phyloP scores from a whole-genome alignment of 2,888 invertebrate species.

The Spialia ferax region DNA sequence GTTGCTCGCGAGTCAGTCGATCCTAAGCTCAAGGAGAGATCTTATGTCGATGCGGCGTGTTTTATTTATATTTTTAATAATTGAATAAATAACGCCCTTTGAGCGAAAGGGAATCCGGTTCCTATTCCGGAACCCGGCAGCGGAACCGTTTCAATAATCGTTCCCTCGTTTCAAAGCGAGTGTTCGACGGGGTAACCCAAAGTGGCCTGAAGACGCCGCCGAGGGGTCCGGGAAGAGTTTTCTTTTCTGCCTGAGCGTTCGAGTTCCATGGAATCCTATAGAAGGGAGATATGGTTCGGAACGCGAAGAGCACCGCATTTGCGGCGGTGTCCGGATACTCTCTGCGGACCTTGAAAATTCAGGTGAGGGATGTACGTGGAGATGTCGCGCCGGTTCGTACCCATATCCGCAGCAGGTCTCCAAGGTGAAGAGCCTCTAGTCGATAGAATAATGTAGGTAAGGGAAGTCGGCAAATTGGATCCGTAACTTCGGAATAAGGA shows the following conservation, averaged over 20 bases:
- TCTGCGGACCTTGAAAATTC: constrained; percentile 69
- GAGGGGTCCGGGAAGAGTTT: constrained; percentile 82
- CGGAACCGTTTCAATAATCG: constrained; percentile 81
- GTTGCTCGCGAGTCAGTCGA: constrained; percentile 87
- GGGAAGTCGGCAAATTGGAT: constrained; percentile 90
- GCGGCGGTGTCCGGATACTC: constrained; percentile 61
- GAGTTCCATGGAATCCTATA: constrained; percentile 79
- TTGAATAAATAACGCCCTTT: constrained; percentile 66
- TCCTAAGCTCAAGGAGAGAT: constrained; percentile 83
- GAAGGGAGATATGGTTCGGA: constrained; percentile 83
- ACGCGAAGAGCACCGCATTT: constrained; percentile 64
- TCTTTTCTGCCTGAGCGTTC: constrained; percentile 79
- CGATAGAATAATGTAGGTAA: constrained; percentile 89
- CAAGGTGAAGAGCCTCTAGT: constrained; percentile 90
- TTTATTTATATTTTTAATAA: constrained; percentile 42
- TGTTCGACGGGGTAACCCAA: constrained; percentile 53
- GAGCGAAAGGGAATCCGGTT: constrained; percentile 87
- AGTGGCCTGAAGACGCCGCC: constrained; percentile 28
- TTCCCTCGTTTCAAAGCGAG: constrained; percentile 59
- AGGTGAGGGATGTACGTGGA: constrained; percentile 63
- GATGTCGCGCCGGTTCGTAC: constrained; percentile 83
- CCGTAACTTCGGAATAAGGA: constrained; percentile 90
- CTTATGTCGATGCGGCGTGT: constrained; percentile 62
- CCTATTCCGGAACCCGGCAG: constrained; percentile 87
- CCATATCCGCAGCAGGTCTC: constrained; percentile 92